A percentile compares a stretch with the other conserved stretches of the same genome.
Conservation (phyloP, 2,797 vertebrate genomes). For the Etheostoma perlongum region DNA sequence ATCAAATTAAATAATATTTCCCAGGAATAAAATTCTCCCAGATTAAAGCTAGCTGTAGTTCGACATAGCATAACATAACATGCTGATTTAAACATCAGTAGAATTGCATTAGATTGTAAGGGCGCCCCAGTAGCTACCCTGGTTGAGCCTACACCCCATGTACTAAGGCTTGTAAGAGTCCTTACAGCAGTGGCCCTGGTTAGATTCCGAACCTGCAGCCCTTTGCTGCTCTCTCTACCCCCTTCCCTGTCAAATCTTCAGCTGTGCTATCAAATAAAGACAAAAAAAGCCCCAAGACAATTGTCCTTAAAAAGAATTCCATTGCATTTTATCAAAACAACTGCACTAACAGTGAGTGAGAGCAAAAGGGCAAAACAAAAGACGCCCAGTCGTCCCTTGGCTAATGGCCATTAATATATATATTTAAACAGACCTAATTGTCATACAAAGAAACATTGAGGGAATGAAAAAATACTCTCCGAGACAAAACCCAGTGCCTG, state of each 20-base stretch:
- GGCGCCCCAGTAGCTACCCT: no score
- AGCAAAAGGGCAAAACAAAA: slow-evolving; percentile 19
- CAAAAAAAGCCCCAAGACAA: no score
- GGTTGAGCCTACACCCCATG: no score
- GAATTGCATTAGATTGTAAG: background rate
- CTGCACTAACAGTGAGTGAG: background rate
- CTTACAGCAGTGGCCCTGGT: no score
- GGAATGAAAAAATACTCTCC: background rate
- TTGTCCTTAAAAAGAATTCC: no score
- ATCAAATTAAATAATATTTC: slow-evolving; percentile 38
- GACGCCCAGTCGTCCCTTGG: slow-evolving; percentile 25
- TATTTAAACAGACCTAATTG: slow-evolving; percentile 25
- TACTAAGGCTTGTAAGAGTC: no score
- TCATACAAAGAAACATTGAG: slow-evolving; percentile 15
- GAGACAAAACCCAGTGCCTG: background rate
- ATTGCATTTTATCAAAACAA: background rate
- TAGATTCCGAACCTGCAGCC: no score
- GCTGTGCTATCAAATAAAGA: no score
- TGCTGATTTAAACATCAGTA: slow-evolving; percentile 21
- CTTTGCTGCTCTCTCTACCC: no score
- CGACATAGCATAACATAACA: slow-evolving; percentile 29
- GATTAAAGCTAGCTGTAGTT: slow-evolving; percentile 30
- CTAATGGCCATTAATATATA: slow-evolving; percentile 5
- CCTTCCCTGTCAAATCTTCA: no score
- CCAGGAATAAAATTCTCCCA: slow-evolving; percentile 1